These are phyloP conservation scores for Akabosia matsudoensis DNA, from an alignment of 1,140 invertebrate genomes.

Conservation along the genomic window DNA sequence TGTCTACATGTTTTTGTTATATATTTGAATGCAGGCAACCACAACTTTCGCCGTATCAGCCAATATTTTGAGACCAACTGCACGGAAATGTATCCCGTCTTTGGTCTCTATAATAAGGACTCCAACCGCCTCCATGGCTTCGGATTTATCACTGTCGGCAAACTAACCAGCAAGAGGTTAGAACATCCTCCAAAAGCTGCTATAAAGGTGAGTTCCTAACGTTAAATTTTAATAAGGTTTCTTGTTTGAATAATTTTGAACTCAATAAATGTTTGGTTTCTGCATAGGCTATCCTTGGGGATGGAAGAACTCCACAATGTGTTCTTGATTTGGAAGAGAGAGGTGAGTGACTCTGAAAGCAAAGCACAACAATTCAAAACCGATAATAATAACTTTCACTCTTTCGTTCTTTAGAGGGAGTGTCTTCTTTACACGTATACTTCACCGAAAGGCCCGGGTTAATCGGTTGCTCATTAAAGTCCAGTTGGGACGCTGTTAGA, in stretches of 20 bases:
- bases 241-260: not conserved
- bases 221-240: not conserved
- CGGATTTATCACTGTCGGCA: conserved; percentile 21
- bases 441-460: conserved; percentile 10
- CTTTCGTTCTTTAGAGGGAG: not conserved
- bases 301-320: conserved; percentile 21
- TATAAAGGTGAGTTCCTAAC: conserved; percentile 27
- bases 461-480: not conserved
- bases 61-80: not conserved
- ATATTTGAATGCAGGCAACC: not conserved
- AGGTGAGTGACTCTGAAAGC: no score
- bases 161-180: conserved; percentile 1
- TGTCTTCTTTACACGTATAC: conserved; percentile 29
- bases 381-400: not conserved
- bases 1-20: not conserved
- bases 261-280: not conserved
- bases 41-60: not conserved
- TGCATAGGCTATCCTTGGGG: conserved; percentile 23
- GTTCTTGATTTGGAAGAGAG: not conserved
- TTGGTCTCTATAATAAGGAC: not conserved
- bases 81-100: not conserved
- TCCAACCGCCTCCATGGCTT: not conserved
- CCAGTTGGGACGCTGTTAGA: not conserved
- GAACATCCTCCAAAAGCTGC: conserved; percentile 35
- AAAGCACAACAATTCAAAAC: no score